Percentiles rank a stretch among this genome's conserved stretches.
Evolutionary conservation across 2,797 vertebrate species (phyloP).

Genomic region (Nannoperca obscura): DNA sequence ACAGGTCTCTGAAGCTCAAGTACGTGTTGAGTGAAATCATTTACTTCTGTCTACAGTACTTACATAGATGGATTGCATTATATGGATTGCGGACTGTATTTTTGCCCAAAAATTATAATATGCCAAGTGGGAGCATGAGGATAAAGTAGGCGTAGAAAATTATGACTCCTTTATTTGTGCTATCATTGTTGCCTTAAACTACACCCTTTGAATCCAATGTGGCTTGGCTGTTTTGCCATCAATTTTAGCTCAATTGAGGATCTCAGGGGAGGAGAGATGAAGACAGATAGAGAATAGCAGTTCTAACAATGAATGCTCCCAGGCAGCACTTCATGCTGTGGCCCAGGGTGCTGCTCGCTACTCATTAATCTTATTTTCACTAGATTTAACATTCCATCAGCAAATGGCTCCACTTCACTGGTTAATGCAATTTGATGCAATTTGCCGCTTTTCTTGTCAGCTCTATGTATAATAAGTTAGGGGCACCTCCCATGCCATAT

Average conservation of each 20-base stretch:
- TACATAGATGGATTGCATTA: not conserved
- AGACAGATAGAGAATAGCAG: conserved; percentile 70
- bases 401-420: conserved; percentile 78
- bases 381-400: conserved; percentile 84
- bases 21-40: not conserved
- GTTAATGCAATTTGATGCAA: conserved; percentile 83
- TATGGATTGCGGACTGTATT: conserved; percentile 10
- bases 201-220: conserved; percentile 34
- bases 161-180: conserved; percentile 32
- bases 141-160: conserved; percentile 27
- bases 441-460: conserved; percentile 72
- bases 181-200: conserved; percentile 26
- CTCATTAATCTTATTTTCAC: conserved; percentile 86
- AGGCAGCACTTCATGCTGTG: conserved; percentile 60
- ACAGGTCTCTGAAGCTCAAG: not conserved
- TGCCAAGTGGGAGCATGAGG: conserved; percentile 1
- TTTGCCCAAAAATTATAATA: conserved; percentile 13
- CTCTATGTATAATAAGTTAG: conserved; percentile 73
- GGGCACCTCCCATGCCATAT: conserved; percentile 69
- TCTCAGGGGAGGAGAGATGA: conserved; percentile 66
- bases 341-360: conserved; percentile 66
- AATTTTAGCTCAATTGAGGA: conserved; percentile 54
- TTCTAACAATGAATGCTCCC: conserved; percentile 68
- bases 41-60: conserved; percentile 7
- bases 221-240: conserved; percentile 52